Percentiles rank a stretch among this genome's conserved stretches.
These are phyloP conservation scores for Melangyna quadrimaculata DNA, from an alignment of 2,888 invertebrate genomes.

Conservation along the genomic window DNA sequence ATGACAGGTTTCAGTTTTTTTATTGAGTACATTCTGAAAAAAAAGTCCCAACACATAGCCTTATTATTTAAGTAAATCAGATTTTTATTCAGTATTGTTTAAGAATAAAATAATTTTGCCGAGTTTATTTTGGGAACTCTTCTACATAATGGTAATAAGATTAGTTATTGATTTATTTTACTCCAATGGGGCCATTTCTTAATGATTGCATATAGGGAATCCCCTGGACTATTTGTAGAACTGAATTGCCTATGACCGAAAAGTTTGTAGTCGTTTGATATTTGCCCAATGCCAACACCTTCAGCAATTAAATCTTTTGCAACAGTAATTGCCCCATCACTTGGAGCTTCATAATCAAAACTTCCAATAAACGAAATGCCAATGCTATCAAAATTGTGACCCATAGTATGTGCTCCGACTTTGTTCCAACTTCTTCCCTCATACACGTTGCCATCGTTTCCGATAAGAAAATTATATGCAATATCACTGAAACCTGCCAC, in stretches of 20 bases:
- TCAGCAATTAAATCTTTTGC: conserved; percentile 82
- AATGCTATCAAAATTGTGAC: conserved; percentile 85
- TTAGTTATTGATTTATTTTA: conserved; percentile 22
- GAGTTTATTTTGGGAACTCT: no score
- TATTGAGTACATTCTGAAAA: no score
- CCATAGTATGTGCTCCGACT: conserved; percentile 86
- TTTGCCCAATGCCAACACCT: conserved; percentile 84
- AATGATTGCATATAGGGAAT: conserved; percentile 84
- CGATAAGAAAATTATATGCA: conserved; percentile 64
- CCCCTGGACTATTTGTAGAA: conserved; percentile 87
- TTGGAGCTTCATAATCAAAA: conserved; percentile 23
- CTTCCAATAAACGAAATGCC: conserved; percentile 78
- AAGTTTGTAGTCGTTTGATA: conserved; percentile 85
- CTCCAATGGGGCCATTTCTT: conserved; percentile 86
- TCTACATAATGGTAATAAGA: no score
- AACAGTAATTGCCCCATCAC: not conserved
- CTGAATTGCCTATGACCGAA: conserved; percentile 86
- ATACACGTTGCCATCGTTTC: conserved; percentile 58
- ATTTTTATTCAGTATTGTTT: no score
- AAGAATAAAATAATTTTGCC: no score
- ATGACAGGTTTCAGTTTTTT: no score
- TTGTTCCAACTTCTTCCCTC: conserved; percentile 67
- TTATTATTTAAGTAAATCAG: no score
- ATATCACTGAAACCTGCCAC: conserved; percentile 63
- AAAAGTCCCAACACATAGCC: no score